Conservation (phyloP, 1,140 invertebrate genomes). For the Drosophila arawakana region DNA sequence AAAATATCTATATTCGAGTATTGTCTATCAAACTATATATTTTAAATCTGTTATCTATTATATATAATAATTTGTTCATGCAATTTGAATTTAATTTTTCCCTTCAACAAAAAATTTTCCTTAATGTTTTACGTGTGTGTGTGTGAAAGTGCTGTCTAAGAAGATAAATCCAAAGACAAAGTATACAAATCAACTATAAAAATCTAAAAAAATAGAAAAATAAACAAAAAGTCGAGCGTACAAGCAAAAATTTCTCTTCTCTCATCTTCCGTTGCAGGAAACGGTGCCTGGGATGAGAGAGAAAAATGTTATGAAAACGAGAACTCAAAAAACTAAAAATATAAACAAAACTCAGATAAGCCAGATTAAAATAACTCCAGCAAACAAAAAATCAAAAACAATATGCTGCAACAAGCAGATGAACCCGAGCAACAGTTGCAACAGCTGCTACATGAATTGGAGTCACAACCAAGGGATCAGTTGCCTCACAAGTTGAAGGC, state of each 20-base stretch:
- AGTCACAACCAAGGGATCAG: slow-evolving; percentile 39
- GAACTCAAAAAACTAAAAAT: slow-evolving; percentile 27
- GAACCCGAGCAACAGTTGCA: slow-evolving; percentile 50
- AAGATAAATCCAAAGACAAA: slow-evolving; percentile 14
- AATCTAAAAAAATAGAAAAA: slow-evolving; percentile 29
- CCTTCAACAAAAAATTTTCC: neutral
- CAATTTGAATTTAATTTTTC: slow-evolving; percentile 33
- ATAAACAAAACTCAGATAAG: slow-evolving; percentile 18
- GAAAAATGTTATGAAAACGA: slow-evolving; percentile 45
- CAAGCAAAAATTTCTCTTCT: slow-evolving; percentile 77
- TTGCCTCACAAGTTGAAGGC: slow-evolving; percentile 41
- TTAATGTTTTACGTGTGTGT: slow-evolving; percentile 9
- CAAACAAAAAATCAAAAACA: neutral
- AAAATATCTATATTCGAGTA: slow-evolving; percentile 2
- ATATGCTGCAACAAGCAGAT: slow-evolving; percentile 18
- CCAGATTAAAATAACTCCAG: slow-evolving; percentile 13
- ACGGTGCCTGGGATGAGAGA: slow-evolving; percentile 43
- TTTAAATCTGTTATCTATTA: neutral
- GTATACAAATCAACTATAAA: slow-evolving; percentile 20
- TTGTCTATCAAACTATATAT: neutral
- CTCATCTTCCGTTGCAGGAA: slow-evolving; percentile 80
- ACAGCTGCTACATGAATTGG: slow-evolving; percentile 50
- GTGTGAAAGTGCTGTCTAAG: slow-evolving; percentile 23
- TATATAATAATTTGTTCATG: neutral
- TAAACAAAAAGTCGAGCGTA: slow-evolving; percentile 59